phyloP scores from a whole-genome alignment of 2,113 vertebrate genomes.

The Theropithecus gelada region DNA sequence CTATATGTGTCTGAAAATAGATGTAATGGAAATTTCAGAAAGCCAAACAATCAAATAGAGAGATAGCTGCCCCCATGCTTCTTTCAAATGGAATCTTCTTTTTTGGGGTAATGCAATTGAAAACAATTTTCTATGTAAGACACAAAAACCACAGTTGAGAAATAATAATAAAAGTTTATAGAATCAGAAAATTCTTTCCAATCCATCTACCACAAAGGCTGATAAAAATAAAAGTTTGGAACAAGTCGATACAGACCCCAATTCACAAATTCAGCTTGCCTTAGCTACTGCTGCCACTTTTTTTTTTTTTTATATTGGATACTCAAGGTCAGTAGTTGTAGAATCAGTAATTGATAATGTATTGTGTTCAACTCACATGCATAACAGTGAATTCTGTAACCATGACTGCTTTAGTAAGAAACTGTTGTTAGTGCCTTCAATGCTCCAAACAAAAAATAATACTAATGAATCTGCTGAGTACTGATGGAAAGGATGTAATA shows the following conservation, averaged over 20 bases:
- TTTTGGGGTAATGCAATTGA: constrained; percentile 11
- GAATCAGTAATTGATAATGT: constrained; percentile 59
- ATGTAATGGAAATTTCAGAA: constrained; percentile 63
- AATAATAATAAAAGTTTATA: constrained; percentile 61
- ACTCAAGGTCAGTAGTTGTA: constrained; percentile 56
- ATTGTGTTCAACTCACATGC: constrained; percentile 41
- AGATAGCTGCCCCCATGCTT: neutral
- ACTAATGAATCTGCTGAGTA: constrained; percentile 66
- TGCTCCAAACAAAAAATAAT: constrained; percentile 62
- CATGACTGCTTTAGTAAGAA: constrained; percentile 52
- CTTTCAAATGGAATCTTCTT: constrained; percentile 47
- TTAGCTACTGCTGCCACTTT: neutral
- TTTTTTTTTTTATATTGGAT: constrained; percentile 41
- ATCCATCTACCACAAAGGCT: constrained; percentile 43
- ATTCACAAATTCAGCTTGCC: neutral
- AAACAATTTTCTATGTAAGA: constrained; percentile 67
- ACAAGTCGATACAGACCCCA: neutral
- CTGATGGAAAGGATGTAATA: constrained; percentile 63
- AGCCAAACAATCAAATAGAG: constrained; percentile 54
- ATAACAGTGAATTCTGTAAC: constrained; percentile 32
- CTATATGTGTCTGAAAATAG: constrained; percentile 33
- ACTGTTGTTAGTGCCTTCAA: neutral
- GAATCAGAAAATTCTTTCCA: constrained; percentile 45
- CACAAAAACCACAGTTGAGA: constrained; percentile 25
- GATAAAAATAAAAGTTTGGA: constrained; percentile 51